phyloP scores from a whole-genome alignment of 2,888 invertebrate species.

The Lasius platythorax region DNA sequence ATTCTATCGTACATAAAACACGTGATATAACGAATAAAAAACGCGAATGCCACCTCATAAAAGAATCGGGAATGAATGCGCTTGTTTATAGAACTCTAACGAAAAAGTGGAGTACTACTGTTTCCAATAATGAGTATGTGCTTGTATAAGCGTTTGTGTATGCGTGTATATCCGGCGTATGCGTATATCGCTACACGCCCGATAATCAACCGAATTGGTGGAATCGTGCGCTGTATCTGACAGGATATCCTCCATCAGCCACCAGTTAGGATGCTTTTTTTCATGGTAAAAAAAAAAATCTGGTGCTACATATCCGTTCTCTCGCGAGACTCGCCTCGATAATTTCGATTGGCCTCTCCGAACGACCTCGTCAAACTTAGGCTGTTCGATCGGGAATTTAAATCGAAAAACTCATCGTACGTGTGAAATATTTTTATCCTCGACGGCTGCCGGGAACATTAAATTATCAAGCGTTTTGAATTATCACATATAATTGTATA shows the following conservation, averaged over 20 bases:
- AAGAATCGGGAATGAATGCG: constrained; percentile 14
- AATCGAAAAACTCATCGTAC: constrained; percentile 28
- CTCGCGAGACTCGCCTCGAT: constrained; percentile 65
- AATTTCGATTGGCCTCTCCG: constrained; percentile 65
- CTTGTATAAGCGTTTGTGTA: neutral
- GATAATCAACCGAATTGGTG: constrained; percentile 64
- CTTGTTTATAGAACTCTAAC: constrained; percentile 22
- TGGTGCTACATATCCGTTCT: constrained; percentile 61
- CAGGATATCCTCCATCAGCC: constrained; percentile 74
- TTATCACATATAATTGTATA: neutral
- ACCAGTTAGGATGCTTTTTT: constrained; percentile 52
- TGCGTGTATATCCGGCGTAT: neutral
- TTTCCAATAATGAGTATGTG: constrained; percentile 36
- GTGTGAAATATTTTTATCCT: neutral
- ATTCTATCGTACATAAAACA: constrained; percentile 19
- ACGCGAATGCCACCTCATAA: neutral
- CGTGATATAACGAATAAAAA: constrained; percentile 13
- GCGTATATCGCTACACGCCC: constrained; percentile 51
- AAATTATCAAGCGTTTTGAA: neutral
- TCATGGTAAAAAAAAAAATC: constrained; percentile 57
- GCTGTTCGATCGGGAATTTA: constrained; percentile 27
- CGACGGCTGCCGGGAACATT: neutral
- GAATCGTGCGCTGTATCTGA: constrained; percentile 60
- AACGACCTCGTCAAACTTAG: constrained; percentile 40
- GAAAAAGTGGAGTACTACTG: constrained; percentile 18